Base-by-base conservation (phyloP, 2,888 invertebrate genomes). In the Sminthurinus aureus region DNA sequence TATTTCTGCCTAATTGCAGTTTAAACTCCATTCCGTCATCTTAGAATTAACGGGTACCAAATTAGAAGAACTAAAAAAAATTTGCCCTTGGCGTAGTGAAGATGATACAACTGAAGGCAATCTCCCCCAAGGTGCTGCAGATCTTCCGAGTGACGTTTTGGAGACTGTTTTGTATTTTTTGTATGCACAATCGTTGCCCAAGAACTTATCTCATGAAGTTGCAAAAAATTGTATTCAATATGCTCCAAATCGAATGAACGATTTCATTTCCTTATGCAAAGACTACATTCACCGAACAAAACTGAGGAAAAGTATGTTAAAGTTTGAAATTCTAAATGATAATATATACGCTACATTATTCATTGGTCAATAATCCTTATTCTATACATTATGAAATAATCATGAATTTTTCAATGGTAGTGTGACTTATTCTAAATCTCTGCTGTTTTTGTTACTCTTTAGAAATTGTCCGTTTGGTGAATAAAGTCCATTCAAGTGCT, bases 391-490 rank as follows among this genome's bases (percentile, higher is more conserved):
- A n/a, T n/a, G n/a, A n/a, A n/a, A n/a, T n/a, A n/a, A n/a, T n/a
- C n/a, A n/a, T n/a, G n/a, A n/a, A n/a, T n/a, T n/a, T n/a, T n/a
- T n/a, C n/a, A n/a, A n/a, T n/a, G n/a, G n/a, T n/a, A n/a, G n/a
- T n/a, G n/a, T n/a, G n/a, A n/a, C n/a, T n/a, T 76, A 52, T 20
- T 76, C 52, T 20, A 11, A 38, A 71, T 67, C 22, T 67, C 20
- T 50, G 20, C 26, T 38, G 24, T 67, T n/a, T 66, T 38, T 76
- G 3, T 12, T 38, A 12, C 22, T 64, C 52, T 50, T 74, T 89
- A 94, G 94, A 93, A 91, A 93, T 94, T 74, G 92, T 93, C 79
- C 92, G 91, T 82, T 90, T 94, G 83, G 92, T 93, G 52, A 92
- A 92, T 89, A 94, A 94, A 88, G 92, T 94, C 91, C 94, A 94